Conservation (phyloP, 2,113 vertebrate genomes). For the Nycticryphes semicollaris region DNA sequence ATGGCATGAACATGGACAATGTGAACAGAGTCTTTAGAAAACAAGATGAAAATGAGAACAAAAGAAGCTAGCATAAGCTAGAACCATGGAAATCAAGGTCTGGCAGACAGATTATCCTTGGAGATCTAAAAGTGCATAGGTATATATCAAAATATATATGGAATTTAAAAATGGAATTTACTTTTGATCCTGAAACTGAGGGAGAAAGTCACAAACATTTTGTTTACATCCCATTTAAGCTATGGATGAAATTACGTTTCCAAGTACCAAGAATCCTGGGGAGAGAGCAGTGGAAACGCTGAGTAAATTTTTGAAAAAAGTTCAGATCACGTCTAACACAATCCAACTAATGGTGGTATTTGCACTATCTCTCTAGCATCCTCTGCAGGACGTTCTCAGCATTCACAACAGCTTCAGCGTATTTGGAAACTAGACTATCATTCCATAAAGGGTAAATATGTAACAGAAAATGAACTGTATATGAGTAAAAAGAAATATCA, state of each 20-base stretch:
- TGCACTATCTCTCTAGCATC: conserved; percentile 26
- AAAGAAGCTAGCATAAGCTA: not conserved
- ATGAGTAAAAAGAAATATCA: not conserved
- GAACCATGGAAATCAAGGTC: not conserved
- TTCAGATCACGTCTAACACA: not conserved
- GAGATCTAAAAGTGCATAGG: not conserved
- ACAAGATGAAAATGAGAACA: not conserved
- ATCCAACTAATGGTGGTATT: not conserved
- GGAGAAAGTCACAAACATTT: not conserved
- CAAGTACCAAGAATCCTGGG: not conserved
- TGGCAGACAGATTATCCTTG: not conserved
- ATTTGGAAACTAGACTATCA: not conserved
- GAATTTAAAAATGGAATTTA: not conserved
- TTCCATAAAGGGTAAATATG: not conserved
- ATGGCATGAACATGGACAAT: accelerated
- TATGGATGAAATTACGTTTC: not conserved
- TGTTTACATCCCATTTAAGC: not conserved
- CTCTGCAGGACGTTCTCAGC: conserved; percentile 2
- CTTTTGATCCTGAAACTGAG: not conserved
- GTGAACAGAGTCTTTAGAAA: not conserved
- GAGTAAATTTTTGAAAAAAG: not conserved
- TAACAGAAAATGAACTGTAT: not conserved
- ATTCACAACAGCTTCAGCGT: not conserved
- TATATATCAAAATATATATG: not conserved
- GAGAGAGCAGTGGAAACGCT: not conserved